phyloP scores from a whole-genome alignment of 2,888 invertebrate species.

The Pteria penguin region DNA sequence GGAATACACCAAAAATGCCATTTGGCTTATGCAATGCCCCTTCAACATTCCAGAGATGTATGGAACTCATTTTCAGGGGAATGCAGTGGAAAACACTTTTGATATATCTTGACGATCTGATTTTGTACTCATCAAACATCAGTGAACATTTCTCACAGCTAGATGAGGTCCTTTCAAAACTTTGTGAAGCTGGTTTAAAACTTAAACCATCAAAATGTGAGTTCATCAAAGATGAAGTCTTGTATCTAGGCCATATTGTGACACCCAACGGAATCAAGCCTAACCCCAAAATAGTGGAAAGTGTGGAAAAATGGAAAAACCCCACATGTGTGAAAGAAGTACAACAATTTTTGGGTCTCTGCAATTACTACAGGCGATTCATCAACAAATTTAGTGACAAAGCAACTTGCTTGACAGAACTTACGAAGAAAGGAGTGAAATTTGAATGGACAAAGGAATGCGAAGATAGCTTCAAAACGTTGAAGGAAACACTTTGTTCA shows the following conservation, averaged over 20 bases:
- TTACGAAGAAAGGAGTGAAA: conserved; percentile 1
- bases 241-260: conserved; percentile 30
- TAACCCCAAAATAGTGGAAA: conserved; percentile 16
- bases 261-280: conserved; percentile 23
- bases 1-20: conserved; percentile 38
- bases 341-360: conserved; percentile 20
- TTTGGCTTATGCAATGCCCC: conserved; percentile 29
- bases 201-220: conserved; percentile 39
- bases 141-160: conserved; percentile 41
- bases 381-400: conserved; percentile 4
- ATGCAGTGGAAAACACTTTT: conserved; percentile 39
- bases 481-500: conserved; percentile 1
- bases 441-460: neutral
- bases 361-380: conserved; percentile 22
- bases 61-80: conserved; percentile 33
- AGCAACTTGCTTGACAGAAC: neutral
- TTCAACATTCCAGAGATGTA: conserved; percentile 31
- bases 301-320: conserved; percentile 16
- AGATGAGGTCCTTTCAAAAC: conserved; percentile 32
- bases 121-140: conserved; percentile 14
- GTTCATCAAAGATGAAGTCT: conserved; percentile 26
- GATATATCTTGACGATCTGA: conserved; percentile 43
- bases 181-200: conserved; percentile 37
- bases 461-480: neutral
- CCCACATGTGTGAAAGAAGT: conserved; percentile 21